Percentiles rank a stretch among this genome's conserved stretches.
Conservation (phyloP, 2,113 vertebrate genomes). For the Heterotis niloticus region DNA sequence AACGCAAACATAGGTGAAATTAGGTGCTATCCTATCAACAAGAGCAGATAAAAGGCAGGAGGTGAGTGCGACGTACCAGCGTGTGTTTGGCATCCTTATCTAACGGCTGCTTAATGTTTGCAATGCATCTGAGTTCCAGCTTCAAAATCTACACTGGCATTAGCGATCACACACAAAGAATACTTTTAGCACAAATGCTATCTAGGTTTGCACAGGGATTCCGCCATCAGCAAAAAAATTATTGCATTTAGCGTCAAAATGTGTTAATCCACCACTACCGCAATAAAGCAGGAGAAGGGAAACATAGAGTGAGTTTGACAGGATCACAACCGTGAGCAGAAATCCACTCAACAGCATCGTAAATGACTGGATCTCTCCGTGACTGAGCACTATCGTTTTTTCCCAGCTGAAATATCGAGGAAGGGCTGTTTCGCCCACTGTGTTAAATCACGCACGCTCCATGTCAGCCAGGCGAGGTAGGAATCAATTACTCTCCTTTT, state of each 20-base stretch:
- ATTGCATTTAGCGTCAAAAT: too few relatives aligned
- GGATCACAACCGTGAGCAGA: not conserved
- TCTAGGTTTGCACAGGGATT: too few relatives aligned
- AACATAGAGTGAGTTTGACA: not conserved
- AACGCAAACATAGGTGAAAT: conserved; percentile 25
- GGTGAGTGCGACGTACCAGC: conserved; percentile 5
- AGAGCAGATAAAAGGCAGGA: conserved; percentile 32
- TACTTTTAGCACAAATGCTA: too few relatives aligned
- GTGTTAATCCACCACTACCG: too few relatives aligned
- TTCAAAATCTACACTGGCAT: too few relatives aligned
- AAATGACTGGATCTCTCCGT: not conserved
- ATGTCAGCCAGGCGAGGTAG: not conserved
- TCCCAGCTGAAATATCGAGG: not conserved
- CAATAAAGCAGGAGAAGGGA: not conserved
- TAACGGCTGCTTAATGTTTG: too few relatives aligned
- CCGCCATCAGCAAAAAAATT: too few relatives aligned
- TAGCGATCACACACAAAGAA: too few relatives aligned
- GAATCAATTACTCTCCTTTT: conserved; percentile 13
- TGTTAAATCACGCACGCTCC: not conserved
- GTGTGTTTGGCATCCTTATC: not conserved
- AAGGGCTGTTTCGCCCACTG: not conserved
- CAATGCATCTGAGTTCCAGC: too few relatives aligned
- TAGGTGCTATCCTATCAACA: conserved; percentile 35
- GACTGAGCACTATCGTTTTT: not conserved
- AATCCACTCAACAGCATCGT: not conserved